Evolutionary conservation across 1,140 invertebrate genomes (phyloP), one percentile per base, ranked within the genome.

Genomic region (Linepithema humile): DNA sequence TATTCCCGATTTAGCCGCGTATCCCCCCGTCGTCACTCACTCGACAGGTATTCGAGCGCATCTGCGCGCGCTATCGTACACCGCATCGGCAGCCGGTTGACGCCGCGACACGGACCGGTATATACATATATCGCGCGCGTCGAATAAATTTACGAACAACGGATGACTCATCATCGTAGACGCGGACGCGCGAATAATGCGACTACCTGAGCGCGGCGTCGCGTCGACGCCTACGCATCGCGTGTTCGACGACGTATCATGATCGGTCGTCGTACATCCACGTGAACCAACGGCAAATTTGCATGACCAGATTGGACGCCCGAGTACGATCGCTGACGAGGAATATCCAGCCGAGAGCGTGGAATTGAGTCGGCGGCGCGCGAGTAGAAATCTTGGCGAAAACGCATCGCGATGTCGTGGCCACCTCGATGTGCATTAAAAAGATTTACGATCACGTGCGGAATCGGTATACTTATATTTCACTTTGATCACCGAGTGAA

Each of bases 161-260:
- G n/a, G 80, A 60, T 67, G 80, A 74, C 43, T 83, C 69, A 74
- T 83, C 38, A 48, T 83, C 35, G 45, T 70, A 40, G 26, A 35
- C 38, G 38, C 23, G 57, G 72, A 83, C 73, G 84, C 70, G 32
- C 74, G 80, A 65, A 74, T 74, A 85, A 85, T 45, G 32, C 78
- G 55, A 38, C 80, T 85, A 82, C 77, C 77, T 82, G 74, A 65
- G 48, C 57, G 65, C 62, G 43, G 26, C 38, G 72, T 60, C 72
- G 72, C 48, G 57, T 64, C 17, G 40, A 72, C 32, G 67, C 80
- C 67, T 45, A 57, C 84, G 62, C 32, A 10, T 72, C 57, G 40
- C 72, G 53, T 10, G 62, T 70, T 57, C 29, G 40, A 38, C 64
- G 65, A 60, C 73, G 40, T 50, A 55, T 55, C 77, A 38, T 17